Base-by-base conservation (phyloP, 2,797 vertebrate genomes). In the Crossoptilon crossoptilon region DNA sequence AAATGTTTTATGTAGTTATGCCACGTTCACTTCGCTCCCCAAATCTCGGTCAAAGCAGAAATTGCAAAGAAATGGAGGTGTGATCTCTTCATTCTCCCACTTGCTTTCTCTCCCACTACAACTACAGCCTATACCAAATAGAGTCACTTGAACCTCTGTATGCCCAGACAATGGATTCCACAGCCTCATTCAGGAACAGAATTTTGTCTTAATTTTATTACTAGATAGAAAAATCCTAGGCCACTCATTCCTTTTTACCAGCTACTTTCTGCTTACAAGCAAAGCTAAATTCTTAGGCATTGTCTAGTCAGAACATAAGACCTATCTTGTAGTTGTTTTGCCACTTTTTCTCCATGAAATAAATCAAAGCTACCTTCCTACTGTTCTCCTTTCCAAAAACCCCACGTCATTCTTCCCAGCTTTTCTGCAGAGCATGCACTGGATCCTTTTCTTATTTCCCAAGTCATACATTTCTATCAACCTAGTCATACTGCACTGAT, bases 391-490 rank as follows among this genome's bases (percentile, higher is more conserved):
- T 72, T 72, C 23, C 75, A 75, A 44, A 51, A 9, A 14, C 10
- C 8, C 17, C 23, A 5, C 3, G 2, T 62, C 23, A 39, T 74
- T 82, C 22, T 83, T 63, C n/a, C 35, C n/a, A 22, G 51, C 33
- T 93, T 86, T 60, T 84, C 44, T 62, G 53, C 49, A 71, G 80
- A 68, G 79, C 80, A 94, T 62, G 46, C 68, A 55, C 77, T 79
- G 31, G 15, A n/a, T 87, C 51, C 27, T 90, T 93, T 64, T 82
- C 44, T 60, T 41, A 23, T 80, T 88, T 91, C 64, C 27, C 37
- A 82, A 33, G 31, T 49, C 75, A 27, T 74, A 23, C 13, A 9
- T 59, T 92, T 53, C 33, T 78, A 29, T 51, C 59, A 67, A 14
- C 11, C 35, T 24, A 56, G 49, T 69, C 21, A 84, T 77, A 41